Percentiles rank a stretch among this genome's conserved stretches.
These are phyloP conservation scores for Blastomussa wellsi DNA, from an alignment of 92 coral and sea anemone species.

Conservation along the genomic window DNA sequence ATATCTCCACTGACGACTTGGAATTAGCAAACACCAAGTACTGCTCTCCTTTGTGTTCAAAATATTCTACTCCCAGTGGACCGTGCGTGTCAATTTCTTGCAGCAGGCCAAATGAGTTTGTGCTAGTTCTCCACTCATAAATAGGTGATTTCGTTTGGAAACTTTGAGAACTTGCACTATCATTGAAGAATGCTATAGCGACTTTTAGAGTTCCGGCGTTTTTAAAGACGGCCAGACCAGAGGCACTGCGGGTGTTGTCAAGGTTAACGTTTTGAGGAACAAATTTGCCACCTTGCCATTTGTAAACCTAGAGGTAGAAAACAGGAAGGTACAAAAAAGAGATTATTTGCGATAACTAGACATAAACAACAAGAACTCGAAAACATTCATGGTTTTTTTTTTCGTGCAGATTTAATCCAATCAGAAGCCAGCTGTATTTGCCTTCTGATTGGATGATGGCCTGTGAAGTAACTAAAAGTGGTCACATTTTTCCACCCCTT, in stretches of 20 bases:
- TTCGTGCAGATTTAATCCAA: too few species aligned
- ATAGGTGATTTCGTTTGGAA: slow-evolving; percentile 75
- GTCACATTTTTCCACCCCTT: too few species aligned
- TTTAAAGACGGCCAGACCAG: slow-evolving; percentile 78
- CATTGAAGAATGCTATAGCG: slow-evolving; percentile 77
- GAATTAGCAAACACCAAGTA: slow-evolving; percentile 86
- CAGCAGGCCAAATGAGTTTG: slow-evolving; percentile 44
- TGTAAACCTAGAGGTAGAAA: slow-evolving; percentile 64
- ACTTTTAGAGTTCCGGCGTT: slow-evolving; percentile 64
- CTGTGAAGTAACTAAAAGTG: too few species aligned
- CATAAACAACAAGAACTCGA: not conserved
- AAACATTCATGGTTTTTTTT: not conserved
- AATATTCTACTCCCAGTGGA: slow-evolving; percentile 87
- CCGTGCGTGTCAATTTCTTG: slow-evolving; percentile 86
- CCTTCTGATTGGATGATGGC: too few species aligned
- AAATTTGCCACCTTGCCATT: slow-evolving; percentile 63
- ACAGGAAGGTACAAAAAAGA: not conserved
- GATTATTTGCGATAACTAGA: not conserved
- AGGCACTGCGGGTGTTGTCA: slow-evolving; percentile 82
- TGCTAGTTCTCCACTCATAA: slow-evolving; percentile 69
- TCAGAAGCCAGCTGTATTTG: too few species aligned
- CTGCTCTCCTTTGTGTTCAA: slow-evolving; percentile 65
- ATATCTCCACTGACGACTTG: slow-evolving; percentile 56
- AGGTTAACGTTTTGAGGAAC: slow-evolving; percentile 48
- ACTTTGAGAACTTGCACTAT: slow-evolving; percentile 59